A percentile compares a stretch with the other conserved stretches of the same genome.
These are phyloP conservation scores for Melanargia galathea DNA, from an alignment of 2,888 invertebrate species.

Conservation along the genomic window DNA sequence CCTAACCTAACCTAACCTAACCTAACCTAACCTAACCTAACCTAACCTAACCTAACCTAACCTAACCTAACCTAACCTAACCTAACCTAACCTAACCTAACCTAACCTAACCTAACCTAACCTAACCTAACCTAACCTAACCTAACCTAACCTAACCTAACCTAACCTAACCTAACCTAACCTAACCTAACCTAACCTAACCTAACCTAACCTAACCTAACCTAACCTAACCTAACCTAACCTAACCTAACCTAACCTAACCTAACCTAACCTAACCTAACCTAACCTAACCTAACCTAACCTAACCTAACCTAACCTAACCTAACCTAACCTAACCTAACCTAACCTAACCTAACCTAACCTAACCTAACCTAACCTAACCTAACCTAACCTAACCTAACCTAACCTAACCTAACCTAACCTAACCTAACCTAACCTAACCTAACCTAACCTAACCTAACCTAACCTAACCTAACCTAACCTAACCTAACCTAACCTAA, in stretches of 20 bases:
- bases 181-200: constrained; percentile 33
- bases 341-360: constrained; percentile 38
- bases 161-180: constrained; percentile 25
- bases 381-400: constrained; percentile 36
- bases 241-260: constrained; percentile 38
- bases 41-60: constrained; percentile 12
- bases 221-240: constrained; percentile 37
- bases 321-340: constrained; percentile 40
- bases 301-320: constrained; percentile 40
- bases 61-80: constrained; percentile 12
- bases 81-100: constrained; percentile 13
- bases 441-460: constrained; percentile 45
- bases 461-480: constrained; percentile 46
- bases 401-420: constrained; percentile 37
- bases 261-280: constrained; percentile 42
- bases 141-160: constrained; percentile 13
- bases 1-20: constrained; percentile 13
- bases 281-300: constrained; percentile 42
- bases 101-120: constrained; percentile 13
- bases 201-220: constrained; percentile 37
- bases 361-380: constrained; percentile 42
- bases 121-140: constrained; percentile 13
- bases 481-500: constrained; percentile 43
- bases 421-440: constrained; percentile 42
- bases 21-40: constrained; percentile 11